Evolutionary conservation across 2,888 invertebrate genomes (phyloP), one percentile per base, ranked within the genome.

Genomic region (Agrenia bidenticulata): DNA sequence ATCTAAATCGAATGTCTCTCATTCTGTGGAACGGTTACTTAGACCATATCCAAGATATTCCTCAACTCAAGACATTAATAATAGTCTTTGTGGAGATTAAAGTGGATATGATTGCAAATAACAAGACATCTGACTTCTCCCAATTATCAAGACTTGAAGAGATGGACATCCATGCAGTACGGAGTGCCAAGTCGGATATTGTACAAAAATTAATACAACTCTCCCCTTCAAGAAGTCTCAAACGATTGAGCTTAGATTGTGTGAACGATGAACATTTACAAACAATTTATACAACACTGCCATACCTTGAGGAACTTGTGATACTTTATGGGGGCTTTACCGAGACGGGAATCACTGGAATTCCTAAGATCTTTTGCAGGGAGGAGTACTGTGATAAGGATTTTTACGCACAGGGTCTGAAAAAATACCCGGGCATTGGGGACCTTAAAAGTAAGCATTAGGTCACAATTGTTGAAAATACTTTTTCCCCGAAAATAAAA

Each of bases 21-120:
- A 70, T 70, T 45, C 24, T 67, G 2, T 70, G 70, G 70, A 70
- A 67, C 19, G 70, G 70, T 13, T 67, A 67, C 23, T 37, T 70
- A 13, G 64, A 70, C 39, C 39, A 63, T 50, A 32, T 65, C n/a
- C 65, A 61, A 7, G 61, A 61, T 26, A 67, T 63, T 2, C 49
- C 37, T 1, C 54, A 55, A 26, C 45, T 70, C 9, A 62, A 53
- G 17, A 64, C 63, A 21, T 49, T 70, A 2, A 62, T 70, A 19
- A 50, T 70, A 4, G 67, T 70, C 39, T 42, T 70, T 5, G 58
- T 70, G 64, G 70, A 70, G 58, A 61, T 70, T 15, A 62, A 66
- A 32, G 27, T 32, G n/a, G 64, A 65, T 9, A 67, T 64, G 64
- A 64, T 64, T 49, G 27, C 45, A 2, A 60, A 62, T 59, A 59